A percentile compares a stretch with the other conserved stretches of the same genome.
These are phyloP conservation scores for Dysdera silvatica DNA, from an alignment of 1,140 invertebrate species.

Conservation along the genomic window DNA sequence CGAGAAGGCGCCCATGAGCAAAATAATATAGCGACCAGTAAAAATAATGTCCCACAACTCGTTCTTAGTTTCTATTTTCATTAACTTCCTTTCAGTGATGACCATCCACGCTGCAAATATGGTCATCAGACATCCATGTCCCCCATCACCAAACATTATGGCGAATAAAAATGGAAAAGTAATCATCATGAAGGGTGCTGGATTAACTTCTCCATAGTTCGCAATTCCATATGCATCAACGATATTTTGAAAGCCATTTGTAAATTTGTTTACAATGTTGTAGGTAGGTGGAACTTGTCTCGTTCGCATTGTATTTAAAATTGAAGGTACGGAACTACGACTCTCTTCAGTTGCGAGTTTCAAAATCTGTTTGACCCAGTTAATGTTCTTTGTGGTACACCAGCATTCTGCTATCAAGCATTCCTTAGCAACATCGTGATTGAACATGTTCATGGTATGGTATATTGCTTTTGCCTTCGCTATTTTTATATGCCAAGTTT, in stretches of 20 bases:
- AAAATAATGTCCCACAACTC: constrained; percentile 92
- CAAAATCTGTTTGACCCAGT: constrained; percentile 80
- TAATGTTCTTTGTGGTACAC: constrained; percentile 86
- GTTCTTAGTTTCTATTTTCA: constrained; percentile 41
- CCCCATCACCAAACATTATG: constrained; percentile 95
- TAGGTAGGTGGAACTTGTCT: constrained; percentile 20
- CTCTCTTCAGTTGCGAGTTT: constrained; percentile 77
- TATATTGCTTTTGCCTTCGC: constrained; percentile 62
- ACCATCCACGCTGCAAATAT: constrained; percentile 55
- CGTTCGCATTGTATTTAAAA: constrained; percentile 75
- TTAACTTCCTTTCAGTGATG: constrained; percentile 45
- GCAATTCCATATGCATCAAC: constrained; percentile 94
- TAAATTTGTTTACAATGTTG: constrained; percentile 53
- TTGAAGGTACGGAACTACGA: constrained; percentile 87
- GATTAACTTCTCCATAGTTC: constrained; percentile 85
- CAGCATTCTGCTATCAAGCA: constrained; percentile 98
- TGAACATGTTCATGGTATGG: constrained; percentile 65
- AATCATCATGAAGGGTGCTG: constrained; percentile 85
- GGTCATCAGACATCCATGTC: constrained; percentile 69
- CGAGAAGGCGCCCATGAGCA: constrained; percentile 94
- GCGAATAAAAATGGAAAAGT: constrained; percentile 97
- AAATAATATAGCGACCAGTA: constrained; percentile 91
- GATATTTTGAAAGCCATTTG: constrained; percentile 84
- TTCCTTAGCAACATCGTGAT: constrained; percentile 68
- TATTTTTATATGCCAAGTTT: constrained; percentile 89